phyloP scores from a whole-genome alignment of 2,888 invertebrate genomes.

The Idaea biselata region DNA sequence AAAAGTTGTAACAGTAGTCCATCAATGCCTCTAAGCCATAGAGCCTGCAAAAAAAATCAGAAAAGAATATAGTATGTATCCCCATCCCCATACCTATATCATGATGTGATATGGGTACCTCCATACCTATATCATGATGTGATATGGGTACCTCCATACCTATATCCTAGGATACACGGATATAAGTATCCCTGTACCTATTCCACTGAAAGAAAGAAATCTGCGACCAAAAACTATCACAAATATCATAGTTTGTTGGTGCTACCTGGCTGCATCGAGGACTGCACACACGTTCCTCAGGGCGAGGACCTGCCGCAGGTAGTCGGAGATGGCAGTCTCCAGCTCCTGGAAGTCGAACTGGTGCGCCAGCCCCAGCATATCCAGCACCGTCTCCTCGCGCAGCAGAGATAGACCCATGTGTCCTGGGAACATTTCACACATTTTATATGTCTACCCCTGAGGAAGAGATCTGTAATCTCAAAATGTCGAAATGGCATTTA shows the following conservation, averaged over 20 bases:
- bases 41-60: conserved; percentile 53
- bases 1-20: conserved; percentile 92
- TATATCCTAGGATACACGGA: no score
- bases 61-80: background rate
- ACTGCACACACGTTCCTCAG: conserved; percentile 96
- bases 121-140: no score
- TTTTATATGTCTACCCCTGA: no score
- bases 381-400: conserved; percentile 85
- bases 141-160: no score
- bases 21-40: conserved; percentile 84
- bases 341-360: conserved; percentile 96
- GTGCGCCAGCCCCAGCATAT: conserved; percentile 92
- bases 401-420: conserved; percentile 84
- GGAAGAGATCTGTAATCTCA: no score
- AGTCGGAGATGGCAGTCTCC: conserved; percentile 95
- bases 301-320: conserved; percentile 92
- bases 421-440: conserved; percentile 53
- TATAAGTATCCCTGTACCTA: no score
- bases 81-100: no score
- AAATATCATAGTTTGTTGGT: no score
- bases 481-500: no score
- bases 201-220: no score
- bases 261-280: conserved; percentile 91
- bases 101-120: no score
- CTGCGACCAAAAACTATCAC: no score